Base-by-base conservation (phyloP, 2,797 vertebrate genomes). In the Acanthurus lineatus region DNA sequence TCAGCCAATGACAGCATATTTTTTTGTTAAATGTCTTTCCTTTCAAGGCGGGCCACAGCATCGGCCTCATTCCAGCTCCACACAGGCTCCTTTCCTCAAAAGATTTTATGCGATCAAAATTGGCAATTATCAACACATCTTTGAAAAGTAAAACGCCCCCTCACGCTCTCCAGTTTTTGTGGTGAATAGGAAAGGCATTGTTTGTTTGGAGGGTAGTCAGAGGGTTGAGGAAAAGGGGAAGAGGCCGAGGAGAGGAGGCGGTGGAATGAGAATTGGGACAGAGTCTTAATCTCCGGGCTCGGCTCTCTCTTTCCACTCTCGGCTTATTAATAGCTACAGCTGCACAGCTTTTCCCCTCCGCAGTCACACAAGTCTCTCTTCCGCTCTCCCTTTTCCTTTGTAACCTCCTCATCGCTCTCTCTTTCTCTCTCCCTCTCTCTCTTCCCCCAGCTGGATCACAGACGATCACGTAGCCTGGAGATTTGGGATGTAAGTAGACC, bases 401-500 rank as follows among this genome's bases (percentile, higher is more conserved):
- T 91, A 91, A 84, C 88, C 86, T 82, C 74, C 86, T 90, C 79
- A 88, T 90, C 44, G 4, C 81, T 84, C 79, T 84, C 74, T 76
- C 79, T 72, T 77, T 79, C 80, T 85, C 62, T 77, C 73, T 62
- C 83, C 64, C 73, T 67, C 83, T 78, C 73, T 62, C 84, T 75
- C 77, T 73, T 84, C 85, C 91, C 91, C 92, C 93, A 96, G 95
- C 93, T 96, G 96, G 95, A 95, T 95, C 91, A 94, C 94, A 95
- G 95, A 95, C 89, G 91, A 94, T 94, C 95, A 95, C 90, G 94
- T 96, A 94, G 95, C 94, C 92, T 96, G 96, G 95, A 96, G 96
- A 96, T 96, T 96, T 96, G 95, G 95, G 94, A 96, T 95, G 94
- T 95, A 95, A 96, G 96, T 96, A 94, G 92, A 94, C 89, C 93